Base-by-base conservation (phyloP, 2,888 invertebrate genomes). In the Microctonus hyperodae region DNA sequence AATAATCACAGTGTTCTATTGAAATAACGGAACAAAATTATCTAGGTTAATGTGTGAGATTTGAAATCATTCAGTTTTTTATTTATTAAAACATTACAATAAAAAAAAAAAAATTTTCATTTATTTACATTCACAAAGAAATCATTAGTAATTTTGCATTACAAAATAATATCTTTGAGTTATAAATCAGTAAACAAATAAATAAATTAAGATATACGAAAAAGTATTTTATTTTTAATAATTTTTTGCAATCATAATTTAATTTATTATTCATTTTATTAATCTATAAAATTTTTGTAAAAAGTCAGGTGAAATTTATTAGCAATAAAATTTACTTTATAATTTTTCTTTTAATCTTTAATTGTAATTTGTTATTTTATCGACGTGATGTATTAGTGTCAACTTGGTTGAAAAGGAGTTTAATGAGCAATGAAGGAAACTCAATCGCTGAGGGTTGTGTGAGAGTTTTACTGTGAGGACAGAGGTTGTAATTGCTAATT, bases 1-100 rank as follows among this genome's bases (percentile, higher is more conserved):
- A 44, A 16, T 44, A 44, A 5, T 16, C 5, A 55, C 16, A 28
- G 31, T 55, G 13, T 28, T 55, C 16, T 31, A 55, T 13, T 13
- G 55, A 28, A 20, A 55, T 55, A 55, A 63, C 55, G 55, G 44
- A 20, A 28, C 20, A 28, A 51, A 13, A n/a, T 64, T 37, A 70
- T 5, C 69, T 70, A 64, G 72, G 72, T 72, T 70, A 72, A 72
- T 70, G 66, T 63, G 62, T 69, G 66, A 62, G 63, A 70, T 70
- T 70, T 60, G 50, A 70, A 70, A 72, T 72, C 62, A 68, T 69
- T 68, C 65, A 20, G 28, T 11, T 33, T 28, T 16, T 11, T 20
- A 61, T 50, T 50, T 13, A 61, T 20, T 61, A 35, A 51, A 31
- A 22, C 22, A 31, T 16, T n/a, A n/a, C 16, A 44, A 44, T 11